Evolutionary conservation across 1,140 invertebrate genomes (phyloP).

Genomic region (Macrostomum lignano): DNA sequence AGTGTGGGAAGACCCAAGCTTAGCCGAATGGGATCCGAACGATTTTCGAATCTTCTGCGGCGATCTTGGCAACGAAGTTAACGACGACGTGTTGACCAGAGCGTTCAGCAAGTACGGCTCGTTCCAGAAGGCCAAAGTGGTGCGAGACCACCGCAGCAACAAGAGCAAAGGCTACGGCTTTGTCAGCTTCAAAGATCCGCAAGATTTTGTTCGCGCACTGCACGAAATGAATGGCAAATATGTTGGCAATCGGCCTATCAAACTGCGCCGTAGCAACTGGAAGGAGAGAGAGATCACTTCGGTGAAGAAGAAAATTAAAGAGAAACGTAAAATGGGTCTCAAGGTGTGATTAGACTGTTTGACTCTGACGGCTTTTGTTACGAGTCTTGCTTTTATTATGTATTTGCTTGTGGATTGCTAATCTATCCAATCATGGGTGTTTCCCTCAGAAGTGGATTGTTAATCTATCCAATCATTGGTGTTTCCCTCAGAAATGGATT

Average conservation of each 20-base stretch:
- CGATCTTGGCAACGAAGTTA: slow-evolving; percentile 92
- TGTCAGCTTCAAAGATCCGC: slow-evolving; percentile 85
- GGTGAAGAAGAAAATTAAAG: slow-evolving; percentile 74
- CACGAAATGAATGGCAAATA: slow-evolving; percentile 76
- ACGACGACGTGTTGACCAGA: slow-evolving; percentile 65
- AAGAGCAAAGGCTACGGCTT: slow-evolving; percentile 97
- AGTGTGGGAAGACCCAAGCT: slow-evolving; percentile 65
- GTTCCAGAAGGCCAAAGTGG: slow-evolving; percentile 71
- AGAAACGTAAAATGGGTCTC: slow-evolving; percentile 38
- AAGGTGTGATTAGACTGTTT: too few species aligned
- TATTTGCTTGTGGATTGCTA: too few species aligned
- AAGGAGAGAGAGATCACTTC: slow-evolving; percentile 65
- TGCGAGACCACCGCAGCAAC: slow-evolving; percentile 77
- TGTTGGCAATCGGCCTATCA: slow-evolving; percentile 87
- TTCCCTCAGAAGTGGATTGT: too few species aligned
- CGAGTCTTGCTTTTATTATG: too few species aligned
- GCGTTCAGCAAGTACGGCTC: slow-evolving; percentile 82
- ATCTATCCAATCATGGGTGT: too few species aligned
- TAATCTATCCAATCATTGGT: too few species aligned
- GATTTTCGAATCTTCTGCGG: slow-evolving; percentile 95
- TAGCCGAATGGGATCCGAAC: slow-evolving; percentile 69
- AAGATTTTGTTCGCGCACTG: slow-evolving; percentile 88
- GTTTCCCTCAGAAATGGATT: too few species aligned
- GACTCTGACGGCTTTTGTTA: too few species aligned
- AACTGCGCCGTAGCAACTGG: slow-evolving; percentile 81